Evolutionary conservation across 2,113 vertebrate species (phyloP).

Genomic region (Colaptes auratus): DNA sequence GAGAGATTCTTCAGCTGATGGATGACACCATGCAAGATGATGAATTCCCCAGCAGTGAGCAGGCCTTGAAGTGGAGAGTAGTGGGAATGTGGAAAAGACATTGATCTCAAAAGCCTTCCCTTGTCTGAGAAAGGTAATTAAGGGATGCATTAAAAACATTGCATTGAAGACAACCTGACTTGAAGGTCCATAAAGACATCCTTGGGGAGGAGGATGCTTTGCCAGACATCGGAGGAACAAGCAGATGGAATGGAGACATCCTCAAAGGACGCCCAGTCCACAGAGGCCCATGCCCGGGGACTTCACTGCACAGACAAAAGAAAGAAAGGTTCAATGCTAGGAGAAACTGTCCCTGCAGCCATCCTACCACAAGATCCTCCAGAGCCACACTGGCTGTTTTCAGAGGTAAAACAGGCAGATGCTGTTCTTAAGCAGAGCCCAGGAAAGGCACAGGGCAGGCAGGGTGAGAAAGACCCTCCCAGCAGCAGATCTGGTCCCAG

Average conservation of each 20-base stretch:
- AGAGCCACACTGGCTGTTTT: neutral
- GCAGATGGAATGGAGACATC: neutral
- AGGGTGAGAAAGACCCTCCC: neutral
- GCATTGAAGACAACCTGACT: neutral
- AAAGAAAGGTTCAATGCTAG: neutral
- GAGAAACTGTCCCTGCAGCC: neutral
- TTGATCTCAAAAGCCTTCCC: neutral
- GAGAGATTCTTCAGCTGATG: neutral
- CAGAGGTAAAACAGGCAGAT: accelerated
- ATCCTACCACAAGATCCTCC: neutral
- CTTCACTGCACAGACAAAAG: neutral
- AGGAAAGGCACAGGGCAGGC: neutral
- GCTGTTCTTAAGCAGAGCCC: neutral
- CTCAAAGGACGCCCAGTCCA: neutral
- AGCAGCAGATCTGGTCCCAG: neutral
- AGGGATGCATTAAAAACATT: neutral
- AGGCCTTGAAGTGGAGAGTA: neutral
- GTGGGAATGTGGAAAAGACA: neutral
- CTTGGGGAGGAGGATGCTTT: neutral
- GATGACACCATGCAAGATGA: neutral
- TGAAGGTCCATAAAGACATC: neutral
- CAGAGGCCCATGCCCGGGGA: neutral
- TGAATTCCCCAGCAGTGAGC: neutral
- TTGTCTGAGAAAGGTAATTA: neutral
- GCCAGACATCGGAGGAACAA: neutral